phyloP scores from a whole-genome alignment of 2,797 vertebrate genomes.

The Setipinna tenuifilis region DNA sequence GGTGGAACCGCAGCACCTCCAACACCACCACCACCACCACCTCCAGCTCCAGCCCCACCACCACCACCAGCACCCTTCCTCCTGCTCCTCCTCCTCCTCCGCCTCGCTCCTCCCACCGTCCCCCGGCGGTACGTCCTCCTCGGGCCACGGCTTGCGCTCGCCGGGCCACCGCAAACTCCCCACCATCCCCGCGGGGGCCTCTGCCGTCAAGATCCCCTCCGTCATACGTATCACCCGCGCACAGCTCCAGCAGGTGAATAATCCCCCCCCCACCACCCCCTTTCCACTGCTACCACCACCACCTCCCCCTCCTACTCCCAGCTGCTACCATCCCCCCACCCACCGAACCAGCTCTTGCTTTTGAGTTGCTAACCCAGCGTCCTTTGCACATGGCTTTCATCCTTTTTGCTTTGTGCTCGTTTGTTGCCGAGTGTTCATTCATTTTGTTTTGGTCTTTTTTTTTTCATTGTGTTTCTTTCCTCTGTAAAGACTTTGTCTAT shows the following conservation, averaged over 20 bases:
- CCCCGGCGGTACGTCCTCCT: constrained; percentile 36
- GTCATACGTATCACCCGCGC: constrained; percentile 92
- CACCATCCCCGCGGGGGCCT: constrained; percentile 81
- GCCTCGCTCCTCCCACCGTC: constrained; percentile 63
- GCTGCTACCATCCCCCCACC: neutral
- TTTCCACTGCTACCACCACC: neutral
- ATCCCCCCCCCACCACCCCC: constrained; percentile 44
- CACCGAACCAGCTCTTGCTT: neutral
- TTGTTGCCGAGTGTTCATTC: neutral
- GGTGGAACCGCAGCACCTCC: constrained; percentile 75
- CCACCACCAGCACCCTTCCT: constrained; percentile 55
- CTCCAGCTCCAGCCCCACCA: constrained; percentile 69
- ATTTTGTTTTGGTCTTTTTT: neutral
- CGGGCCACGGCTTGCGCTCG: constrained; percentile 70
- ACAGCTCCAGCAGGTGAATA: constrained; percentile 91
- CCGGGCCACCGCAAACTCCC: constrained; percentile 87
- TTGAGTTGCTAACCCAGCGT: neutral
- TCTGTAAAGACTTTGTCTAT: constrained; percentile 8
- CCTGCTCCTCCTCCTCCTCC: constrained; percentile 72
- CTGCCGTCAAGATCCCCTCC: constrained; percentile 85
- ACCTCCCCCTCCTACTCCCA: neutral
- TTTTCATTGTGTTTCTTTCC: constrained; percentile 15
- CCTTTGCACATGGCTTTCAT: constrained; percentile 2
- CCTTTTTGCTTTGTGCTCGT: neutral
- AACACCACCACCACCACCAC: constrained; percentile 52